These are phyloP conservation scores for Nylanderia fulva DNA, from an alignment of 1,140 invertebrate genomes.

Conservation along the genomic window DNA sequence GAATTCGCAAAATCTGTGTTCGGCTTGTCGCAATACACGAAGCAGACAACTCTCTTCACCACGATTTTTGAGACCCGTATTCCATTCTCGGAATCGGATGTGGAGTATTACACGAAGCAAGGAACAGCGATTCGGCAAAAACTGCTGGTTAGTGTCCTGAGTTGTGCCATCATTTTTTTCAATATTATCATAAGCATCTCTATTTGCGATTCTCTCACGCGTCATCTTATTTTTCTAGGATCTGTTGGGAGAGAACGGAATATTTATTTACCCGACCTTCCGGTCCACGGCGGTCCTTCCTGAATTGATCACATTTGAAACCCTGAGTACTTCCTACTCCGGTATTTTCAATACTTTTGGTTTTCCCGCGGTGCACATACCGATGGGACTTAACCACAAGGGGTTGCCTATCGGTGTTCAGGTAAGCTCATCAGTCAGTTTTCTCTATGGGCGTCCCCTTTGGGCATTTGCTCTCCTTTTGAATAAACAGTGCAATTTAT, in stretches of 20 bases:
- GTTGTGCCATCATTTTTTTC: neutral
- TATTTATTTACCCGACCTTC: slow-evolving; percentile 92
- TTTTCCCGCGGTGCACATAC: slow-evolving; percentile 92
- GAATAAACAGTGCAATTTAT: too few relatives aligned
- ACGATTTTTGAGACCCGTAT: slow-evolving; percentile 80
- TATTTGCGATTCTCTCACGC: neutral
- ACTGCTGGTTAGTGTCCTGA: slow-evolving; percentile 77
- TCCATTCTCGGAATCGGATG: slow-evolving; percentile 80
- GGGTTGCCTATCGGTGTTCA: slow-evolving; percentile 92
- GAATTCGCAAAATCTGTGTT: slow-evolving; percentile 84
- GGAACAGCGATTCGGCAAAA: slow-evolving; percentile 78
- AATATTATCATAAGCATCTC: slow-evolving; percentile 33
- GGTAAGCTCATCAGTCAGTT: slow-evolving; percentile 82
- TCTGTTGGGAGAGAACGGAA: slow-evolving; percentile 88
- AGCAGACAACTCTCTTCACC: slow-evolving; percentile 81
- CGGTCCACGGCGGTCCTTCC: slow-evolving; percentile 89
- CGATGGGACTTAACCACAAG: slow-evolving; percentile 88
- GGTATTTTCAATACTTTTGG: slow-evolving; percentile 92
- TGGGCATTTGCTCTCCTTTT: too few relatives aligned
- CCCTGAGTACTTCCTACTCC: slow-evolving; percentile 88
- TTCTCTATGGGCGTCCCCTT: too few relatives aligned
- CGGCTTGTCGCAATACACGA: slow-evolving; percentile 83
- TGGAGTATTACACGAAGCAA: slow-evolving; percentile 76
- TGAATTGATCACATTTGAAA: slow-evolving; percentile 86
- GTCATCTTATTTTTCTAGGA: slow-evolving; percentile 79